These are phyloP conservation scores for Eubasilissa splendida DNA, from an alignment of 2,888 invertebrate genomes.

Conservation along the genomic window DNA sequence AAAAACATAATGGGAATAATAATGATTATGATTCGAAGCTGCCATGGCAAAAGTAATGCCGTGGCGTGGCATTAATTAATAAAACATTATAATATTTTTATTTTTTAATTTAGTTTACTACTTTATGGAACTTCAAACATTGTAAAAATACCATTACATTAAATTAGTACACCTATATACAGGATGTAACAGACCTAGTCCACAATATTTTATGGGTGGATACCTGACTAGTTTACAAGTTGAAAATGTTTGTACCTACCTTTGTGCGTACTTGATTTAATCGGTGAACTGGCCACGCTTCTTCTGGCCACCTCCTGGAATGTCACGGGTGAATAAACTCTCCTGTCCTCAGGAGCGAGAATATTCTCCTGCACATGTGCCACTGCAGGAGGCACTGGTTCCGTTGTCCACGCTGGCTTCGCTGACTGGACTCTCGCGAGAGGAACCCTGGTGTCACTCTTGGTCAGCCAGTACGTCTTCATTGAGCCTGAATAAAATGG, in stretches of 20 bases:
- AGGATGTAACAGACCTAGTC: too few relatives aligned
- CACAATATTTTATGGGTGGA: too few relatives aligned
- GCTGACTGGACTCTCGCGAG: constrained; percentile 67
- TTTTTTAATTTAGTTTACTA: too few relatives aligned
- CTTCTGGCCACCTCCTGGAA: constrained; percentile 87
- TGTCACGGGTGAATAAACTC: constrained; percentile 88
- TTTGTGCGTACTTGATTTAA: constrained; percentile 64
- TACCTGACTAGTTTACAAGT: too few relatives aligned
- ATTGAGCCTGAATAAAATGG: constrained; percentile 75
- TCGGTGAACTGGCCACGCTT: constrained; percentile 85
- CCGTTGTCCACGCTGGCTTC: constrained; percentile 70
- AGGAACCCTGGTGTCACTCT: constrained; percentile 78
- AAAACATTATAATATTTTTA: too few relatives aligned
- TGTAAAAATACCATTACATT: too few relatives aligned
- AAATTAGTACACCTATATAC: too few relatives aligned
- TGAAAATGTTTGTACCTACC: neutral
- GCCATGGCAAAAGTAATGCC: too few relatives aligned
- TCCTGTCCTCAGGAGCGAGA: constrained; percentile 72
- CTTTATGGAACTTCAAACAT: too few relatives aligned
- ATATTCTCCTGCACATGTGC: constrained; percentile 55
- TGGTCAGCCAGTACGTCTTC: constrained; percentile 92
- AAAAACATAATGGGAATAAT: neutral
- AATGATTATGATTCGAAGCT: too few relatives aligned
- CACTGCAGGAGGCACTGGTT: constrained; percentile 61
- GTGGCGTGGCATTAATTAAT: too few relatives aligned